Percentiles rank a stretch among this genome's conserved stretches.
These are phyloP conservation scores for Linepithema humile DNA, from an alignment of 1,140 invertebrate species.

Conservation along the genomic window DNA sequence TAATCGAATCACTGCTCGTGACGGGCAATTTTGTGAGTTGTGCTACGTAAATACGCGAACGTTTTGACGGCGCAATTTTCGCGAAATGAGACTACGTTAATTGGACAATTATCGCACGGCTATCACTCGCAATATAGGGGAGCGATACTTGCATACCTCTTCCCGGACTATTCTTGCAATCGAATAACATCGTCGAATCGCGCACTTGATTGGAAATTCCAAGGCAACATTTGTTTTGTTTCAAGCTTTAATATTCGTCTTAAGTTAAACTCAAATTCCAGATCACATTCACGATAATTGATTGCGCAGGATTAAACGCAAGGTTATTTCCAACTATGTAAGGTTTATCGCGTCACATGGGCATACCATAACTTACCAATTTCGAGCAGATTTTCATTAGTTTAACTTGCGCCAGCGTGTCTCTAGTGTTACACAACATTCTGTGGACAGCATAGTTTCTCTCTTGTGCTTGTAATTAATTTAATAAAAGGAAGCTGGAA, in stretches of 20 bases:
- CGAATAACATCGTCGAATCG: not conserved
- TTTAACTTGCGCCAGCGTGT: constrained; percentile 26
- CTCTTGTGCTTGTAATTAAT: constrained; percentile 42
- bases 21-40: not conserved
- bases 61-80: not conserved
- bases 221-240: not conserved
- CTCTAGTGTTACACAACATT: constrained; percentile 30
- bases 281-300: not conserved
- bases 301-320: not conserved
- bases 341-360: not conserved
- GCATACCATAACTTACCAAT: constrained; percentile 40
- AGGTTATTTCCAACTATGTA: not conserved
- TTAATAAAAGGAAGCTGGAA: constrained; percentile 9
- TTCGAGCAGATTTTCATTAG: constrained; percentile 37
- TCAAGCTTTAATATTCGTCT: not conserved
- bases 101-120: not conserved
- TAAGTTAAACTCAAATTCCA: not conserved
- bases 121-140: not conserved
- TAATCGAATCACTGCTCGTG: not conserved
- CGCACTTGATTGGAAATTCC: constrained; percentile 17
- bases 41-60: not conserved
- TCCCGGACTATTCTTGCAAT: not conserved
- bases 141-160: not conserved
- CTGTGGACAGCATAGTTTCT: constrained; percentile 41
- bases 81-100: not conserved